phyloP scores from a whole-genome alignment of 2,888 invertebrate genomes.

The Dryococelus australis region DNA sequence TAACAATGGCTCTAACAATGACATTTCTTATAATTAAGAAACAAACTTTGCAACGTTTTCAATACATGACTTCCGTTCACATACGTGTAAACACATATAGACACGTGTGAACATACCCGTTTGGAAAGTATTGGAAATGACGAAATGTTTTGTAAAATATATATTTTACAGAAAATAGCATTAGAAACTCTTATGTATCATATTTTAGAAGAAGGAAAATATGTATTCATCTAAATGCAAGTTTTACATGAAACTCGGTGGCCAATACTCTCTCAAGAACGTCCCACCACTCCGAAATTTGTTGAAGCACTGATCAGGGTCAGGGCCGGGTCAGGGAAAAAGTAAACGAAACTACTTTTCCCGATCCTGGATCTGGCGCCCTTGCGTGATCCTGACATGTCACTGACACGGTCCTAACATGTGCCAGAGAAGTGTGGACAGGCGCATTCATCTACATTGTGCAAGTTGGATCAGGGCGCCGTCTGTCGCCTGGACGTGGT shows the following conservation, averaged over 20 bases:
- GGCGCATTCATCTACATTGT: not conserved
- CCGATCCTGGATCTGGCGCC: not conserved
- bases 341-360: slow-evolving; percentile 22
- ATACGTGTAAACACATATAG: not conserved
- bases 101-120: not conserved
- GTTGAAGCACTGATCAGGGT: not conserved
- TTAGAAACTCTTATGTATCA: not conserved
- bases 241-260: not conserved
- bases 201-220: not conserved
- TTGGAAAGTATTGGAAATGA: not conserved
- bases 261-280: not conserved
- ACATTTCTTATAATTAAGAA: too few relatives aligned
- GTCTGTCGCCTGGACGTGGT: not conserved
- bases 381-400: not conserved
- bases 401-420: not conserved
- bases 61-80: not conserved
- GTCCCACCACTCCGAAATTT: not conserved
- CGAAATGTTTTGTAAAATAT: too few relatives aligned
- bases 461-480: not conserved
- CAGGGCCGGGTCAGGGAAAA: not conserved
- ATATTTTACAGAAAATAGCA: not conserved
- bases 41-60: not conserved
- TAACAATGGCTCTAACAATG: not conserved
- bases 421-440: not conserved
- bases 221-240: not conserved